These are phyloP conservation scores for Tanytarsus gracilentus DNA, from an alignment of 2,888 invertebrate species.

Conservation along the genomic window DNA sequence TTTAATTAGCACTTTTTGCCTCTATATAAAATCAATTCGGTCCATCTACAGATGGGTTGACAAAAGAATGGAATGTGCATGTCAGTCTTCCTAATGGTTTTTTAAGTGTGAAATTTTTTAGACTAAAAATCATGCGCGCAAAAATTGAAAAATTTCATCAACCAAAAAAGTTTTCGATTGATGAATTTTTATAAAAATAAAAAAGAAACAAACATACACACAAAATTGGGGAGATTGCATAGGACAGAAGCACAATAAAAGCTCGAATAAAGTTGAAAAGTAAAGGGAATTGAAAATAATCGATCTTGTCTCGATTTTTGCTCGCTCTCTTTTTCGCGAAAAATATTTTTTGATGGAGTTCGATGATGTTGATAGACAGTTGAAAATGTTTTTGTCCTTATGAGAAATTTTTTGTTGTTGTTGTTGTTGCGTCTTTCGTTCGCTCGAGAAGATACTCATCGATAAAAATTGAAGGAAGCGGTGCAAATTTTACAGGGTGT, in stretches of 20 bases:
- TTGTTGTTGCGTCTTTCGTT: background rate
- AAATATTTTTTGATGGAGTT: constrained; percentile 8
- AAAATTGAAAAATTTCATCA: too few species aligned
- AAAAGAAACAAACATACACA: background rate
- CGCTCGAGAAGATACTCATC: background rate
- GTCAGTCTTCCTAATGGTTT: too few species aligned
- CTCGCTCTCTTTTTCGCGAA: background rate
- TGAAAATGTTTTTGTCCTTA: constrained; percentile 23
- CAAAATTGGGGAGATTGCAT: background rate
- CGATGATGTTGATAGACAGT: constrained; percentile 25
- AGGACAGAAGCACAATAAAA: background rate
- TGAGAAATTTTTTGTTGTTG: constrained; percentile 19
- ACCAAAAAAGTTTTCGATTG: too few species aligned
- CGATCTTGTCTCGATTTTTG: constrained; percentile 22
- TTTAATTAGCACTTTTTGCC: background rate
- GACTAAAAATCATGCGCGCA: too few species aligned
- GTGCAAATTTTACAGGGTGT: too few species aligned
- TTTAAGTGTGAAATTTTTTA: too few species aligned
- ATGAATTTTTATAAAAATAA: background rate
- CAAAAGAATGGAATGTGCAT: too few species aligned
- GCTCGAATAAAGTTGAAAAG: constrained; percentile 17
- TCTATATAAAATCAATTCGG: background rate
- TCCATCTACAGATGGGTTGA: background rate
- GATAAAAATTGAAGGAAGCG: background rate
- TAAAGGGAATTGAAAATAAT: constrained; percentile 23